Evolutionary conservation across 2,888 invertebrate genomes (phyloP), one percentile per base, ranked within the genome.

Genomic region (Sinotaia quadrata): DNA sequence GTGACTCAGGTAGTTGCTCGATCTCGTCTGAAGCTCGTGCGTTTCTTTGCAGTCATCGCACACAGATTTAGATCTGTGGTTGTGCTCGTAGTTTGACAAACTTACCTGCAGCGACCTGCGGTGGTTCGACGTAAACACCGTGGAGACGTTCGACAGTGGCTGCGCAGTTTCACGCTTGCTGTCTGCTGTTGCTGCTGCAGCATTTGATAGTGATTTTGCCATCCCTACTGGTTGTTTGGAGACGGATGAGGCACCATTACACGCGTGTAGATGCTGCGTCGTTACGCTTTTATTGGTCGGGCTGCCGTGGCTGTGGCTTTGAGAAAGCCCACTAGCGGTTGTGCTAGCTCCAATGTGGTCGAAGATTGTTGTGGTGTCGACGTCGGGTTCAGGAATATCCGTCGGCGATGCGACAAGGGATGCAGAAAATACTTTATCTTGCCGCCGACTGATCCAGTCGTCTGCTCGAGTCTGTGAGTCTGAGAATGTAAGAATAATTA

Each of bases 11-110:
- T 10, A 31, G 1, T 31, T 24, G 54, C 10, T 24, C 27, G 47
- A 18, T 8, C 54, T 18, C 29, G 24, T 54, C 27, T 29, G 31
- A 29, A 54, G 54, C 27, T 54, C 31, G 21, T 10, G 21, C 33
- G 31, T 21, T 56, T 29, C 56, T 12, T 7, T 12, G 31, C 33
- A 1, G 31, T 7, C 34, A 21, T 21, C n/a, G 21, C 10, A 7
- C n/a, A 12, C 57, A 29, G 34, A 24, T n/a, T 33, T 8, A 4
- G 61, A 8, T 31, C 15, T 60, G 29, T 18, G 29, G 31, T 65
- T 56, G 18, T 65, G 54, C 44, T 56, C 56, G 63, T 65, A 65
- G 56, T 65, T 65, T 31, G 65, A 65, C 44, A 65, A 33, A 8
- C 65, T 65, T 24, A 41, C 29, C 56, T 65, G 65, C 44, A 54